Conservation (phyloP, 2,113 vertebrate genomes). For the Hippolais icterina region DNA sequence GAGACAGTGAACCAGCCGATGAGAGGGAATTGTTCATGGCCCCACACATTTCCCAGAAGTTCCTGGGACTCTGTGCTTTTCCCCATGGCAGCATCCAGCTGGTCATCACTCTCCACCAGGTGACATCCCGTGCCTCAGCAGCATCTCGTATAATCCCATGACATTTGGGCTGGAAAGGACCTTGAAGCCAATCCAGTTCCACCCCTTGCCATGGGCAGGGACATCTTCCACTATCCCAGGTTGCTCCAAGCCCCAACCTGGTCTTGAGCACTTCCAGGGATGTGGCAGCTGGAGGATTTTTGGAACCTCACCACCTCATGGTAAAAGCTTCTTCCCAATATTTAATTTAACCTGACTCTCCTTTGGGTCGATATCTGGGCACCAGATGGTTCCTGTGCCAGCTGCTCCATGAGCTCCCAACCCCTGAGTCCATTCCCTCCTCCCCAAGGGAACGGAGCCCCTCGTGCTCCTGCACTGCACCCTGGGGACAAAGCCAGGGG, state of each 20-base stretch:
- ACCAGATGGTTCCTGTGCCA: accelerated
- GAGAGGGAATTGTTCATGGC: not conserved
- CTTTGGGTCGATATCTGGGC: accelerated
- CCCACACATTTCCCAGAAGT: not conserved
- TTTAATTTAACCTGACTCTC: no score
- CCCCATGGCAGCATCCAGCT: not conserved
- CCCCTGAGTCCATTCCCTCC: no score
- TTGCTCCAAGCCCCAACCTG: not conserved
- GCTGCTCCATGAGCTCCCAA: accelerated
- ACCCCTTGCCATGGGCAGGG: not conserved
- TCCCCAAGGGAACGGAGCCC: not conserved
- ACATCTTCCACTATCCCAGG: accelerated
- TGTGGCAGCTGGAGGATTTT: not conserved
- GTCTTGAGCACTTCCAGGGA: not conserved
- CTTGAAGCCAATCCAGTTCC: not conserved
- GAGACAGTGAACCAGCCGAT: not conserved
- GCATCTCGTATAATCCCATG: accelerated
- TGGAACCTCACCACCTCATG: accelerated
- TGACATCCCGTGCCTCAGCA: not conserved
- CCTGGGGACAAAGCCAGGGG: not conserved
- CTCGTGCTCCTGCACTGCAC: accelerated
- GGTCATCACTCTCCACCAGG: not conserved
- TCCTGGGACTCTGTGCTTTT: not conserved
- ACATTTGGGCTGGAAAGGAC: not conserved
- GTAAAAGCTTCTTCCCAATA: not conserved